Base-by-base conservation (phyloP, 2,797 vertebrate genomes). In the Dendrocincla fuliginosa region DNA sequence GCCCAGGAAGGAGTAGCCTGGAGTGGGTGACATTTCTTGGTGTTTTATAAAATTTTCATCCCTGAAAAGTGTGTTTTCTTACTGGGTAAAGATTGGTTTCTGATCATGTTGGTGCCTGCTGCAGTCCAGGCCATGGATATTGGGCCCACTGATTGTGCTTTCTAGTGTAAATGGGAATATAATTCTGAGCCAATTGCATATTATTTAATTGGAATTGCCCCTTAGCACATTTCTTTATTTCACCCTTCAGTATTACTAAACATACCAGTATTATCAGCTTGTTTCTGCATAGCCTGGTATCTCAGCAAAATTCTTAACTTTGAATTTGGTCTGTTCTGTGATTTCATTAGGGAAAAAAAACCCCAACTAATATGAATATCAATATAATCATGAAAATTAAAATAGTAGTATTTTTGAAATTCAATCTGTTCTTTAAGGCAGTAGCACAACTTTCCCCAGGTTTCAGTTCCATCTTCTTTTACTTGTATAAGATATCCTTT, bases 51-150 rank as follows among this genome's bases (percentile, higher is more conserved):
- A 47, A 1, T 20, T 69, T 71, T 37, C n/a, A 15, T 50, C 41
- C 0, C 0, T 39, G n/a, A 52, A 32, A 80, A 5, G 1, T 19
- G 30, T 47, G 9, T 6, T 80, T n/a, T 74, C 5, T 52, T 74
- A 18, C 9, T 18, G 5, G 28, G 6, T 11, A 5, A 80, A 63
- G 46, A 12, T 5, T 52, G 19, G 12, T 73, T 73, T 70, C 6
- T 56, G 13, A 37, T 37, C 2, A 1, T 10, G 3, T 17, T 59
- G 33, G 33, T 61, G n/a, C 3, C 23, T 16, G 8, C 10, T 74
- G 35, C n/a, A 9, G 30, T 16, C 18, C 32, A 41, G 67, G 20
- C 30, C 15, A 12, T 16, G 24, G 44, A 22, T 37, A 24, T 60
- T 41, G 49, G 37, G 27, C 25, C 13, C 30, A 23, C 19, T 69